Conservation (phyloP, 2,797 vertebrate species). For the Hoplostethus mediterraneus region DNA sequence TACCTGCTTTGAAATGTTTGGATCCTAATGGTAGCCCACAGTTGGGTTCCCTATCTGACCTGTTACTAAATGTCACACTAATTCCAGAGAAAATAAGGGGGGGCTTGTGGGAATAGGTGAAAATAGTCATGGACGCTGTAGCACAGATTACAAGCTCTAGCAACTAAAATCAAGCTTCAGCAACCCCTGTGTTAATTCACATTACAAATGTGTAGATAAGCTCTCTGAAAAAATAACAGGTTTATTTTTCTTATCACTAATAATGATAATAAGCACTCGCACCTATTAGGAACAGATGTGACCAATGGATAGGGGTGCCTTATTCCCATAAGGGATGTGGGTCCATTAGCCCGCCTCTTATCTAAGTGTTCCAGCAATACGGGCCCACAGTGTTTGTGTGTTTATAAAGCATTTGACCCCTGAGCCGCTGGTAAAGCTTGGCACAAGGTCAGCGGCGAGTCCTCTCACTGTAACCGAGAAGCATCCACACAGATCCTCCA, state of each 20-base stretch:
- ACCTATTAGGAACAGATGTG: background rate
- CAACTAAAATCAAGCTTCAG: too few species aligned
- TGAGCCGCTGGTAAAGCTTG: constrained; percentile 53
- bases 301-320: background rate
- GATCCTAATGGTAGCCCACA: too few species aligned
- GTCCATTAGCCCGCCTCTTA: constrained; percentile 6
- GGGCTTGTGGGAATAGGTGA: too few species aligned
- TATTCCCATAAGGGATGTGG: background rate
- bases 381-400: constrained; percentile 33
- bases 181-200: too few species aligned
- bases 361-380: constrained; percentile 6
- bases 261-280: background rate
- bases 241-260: background rate
- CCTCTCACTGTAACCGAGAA: constrained; percentile 65
- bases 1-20: too few species aligned
- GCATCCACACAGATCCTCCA: constrained; percentile 51
- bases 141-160: too few species aligned
- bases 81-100: too few species aligned
- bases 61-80: too few species aligned
- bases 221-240: background rate
- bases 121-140: too few species aligned
- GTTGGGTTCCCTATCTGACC: too few species aligned
- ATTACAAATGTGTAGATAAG: too few species aligned
- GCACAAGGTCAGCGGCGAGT: constrained; percentile 77
- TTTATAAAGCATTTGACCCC: constrained; percentile 55